phyloP scores from a whole-genome alignment of 1,140 invertebrate species.

The Contarinia nasturtii region DNA sequence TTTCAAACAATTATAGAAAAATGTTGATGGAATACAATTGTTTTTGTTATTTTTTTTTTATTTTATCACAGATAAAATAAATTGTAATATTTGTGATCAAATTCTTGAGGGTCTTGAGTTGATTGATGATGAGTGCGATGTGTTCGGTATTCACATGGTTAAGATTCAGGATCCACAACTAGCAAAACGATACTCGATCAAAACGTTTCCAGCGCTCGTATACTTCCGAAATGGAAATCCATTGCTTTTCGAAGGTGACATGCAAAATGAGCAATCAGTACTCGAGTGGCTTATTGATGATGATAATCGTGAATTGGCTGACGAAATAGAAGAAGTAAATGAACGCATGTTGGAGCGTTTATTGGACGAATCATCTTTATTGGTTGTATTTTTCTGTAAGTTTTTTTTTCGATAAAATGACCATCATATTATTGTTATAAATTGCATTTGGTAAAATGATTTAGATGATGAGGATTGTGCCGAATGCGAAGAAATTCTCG shows the following conservation, averaged over 20 bases:
- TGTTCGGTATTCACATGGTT: constrained; percentile 86
- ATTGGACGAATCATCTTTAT: constrained; percentile 67
- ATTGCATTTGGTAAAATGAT: not conserved
- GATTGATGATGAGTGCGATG: constrained; percentile 83
- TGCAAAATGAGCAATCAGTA: constrained; percentile 78
- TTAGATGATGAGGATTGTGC: constrained; percentile 76
- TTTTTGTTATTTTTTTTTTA: no score
- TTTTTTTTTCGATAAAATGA: constrained; percentile 16
- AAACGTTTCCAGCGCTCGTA: constrained; percentile 82
- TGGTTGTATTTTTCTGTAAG: constrained; percentile 88
- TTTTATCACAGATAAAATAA: constrained; percentile 55
- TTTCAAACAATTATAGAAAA: no score
- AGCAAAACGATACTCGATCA: constrained; percentile 83
- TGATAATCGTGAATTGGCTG: constrained; percentile 79
- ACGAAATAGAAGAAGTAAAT: constrained; percentile 88
- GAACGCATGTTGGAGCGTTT: constrained; percentile 75
- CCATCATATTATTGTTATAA: constrained; percentile 1
- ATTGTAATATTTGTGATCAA: constrained; percentile 82
- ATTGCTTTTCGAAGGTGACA: constrained; percentile 76
- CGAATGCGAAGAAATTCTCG: constrained; percentile 74
- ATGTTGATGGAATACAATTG: no score
- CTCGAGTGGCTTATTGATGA: constrained; percentile 87
- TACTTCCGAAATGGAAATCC: constrained; percentile 89
- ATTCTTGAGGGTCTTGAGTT: constrained; percentile 76
- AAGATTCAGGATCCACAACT: constrained; percentile 83